Evolutionary conservation across 2,113 vertebrate species (phyloP), one percentile per base, ranked within the genome.

Genomic region (Oncorhynchus kisutch): DNA sequence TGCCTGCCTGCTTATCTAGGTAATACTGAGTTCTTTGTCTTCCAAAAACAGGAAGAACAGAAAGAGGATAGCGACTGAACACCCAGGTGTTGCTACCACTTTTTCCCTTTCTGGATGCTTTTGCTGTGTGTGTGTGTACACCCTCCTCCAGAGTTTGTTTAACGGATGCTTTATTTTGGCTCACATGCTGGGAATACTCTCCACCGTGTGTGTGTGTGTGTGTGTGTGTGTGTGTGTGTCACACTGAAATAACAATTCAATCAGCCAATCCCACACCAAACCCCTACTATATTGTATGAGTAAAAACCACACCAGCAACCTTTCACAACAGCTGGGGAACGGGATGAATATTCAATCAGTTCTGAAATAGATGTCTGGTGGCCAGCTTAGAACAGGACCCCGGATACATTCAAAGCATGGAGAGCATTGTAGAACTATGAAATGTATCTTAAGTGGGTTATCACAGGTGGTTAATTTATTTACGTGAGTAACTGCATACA

Each of bases 381-480:
- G 34, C 72, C 72, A 65, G 57, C 57, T 72, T 39, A 72, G 71
- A 22, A 65, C 31, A 64, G 72, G 34, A 31, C 24, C 72, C 72
- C 72, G 65, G 59, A 45, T 73, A 65, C 34, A 71, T 64, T 59
- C 31, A 73, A 73, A 59, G 8, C 59, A 39, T 24, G 8, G n/a
- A 45, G 13, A 64, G 12, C 16, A 12, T 64, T 6, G 29, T 13
- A 51, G 66, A 68, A 34, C 18, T 68, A 14, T 8, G 3, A 39
- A 31, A 34, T 60, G 51, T 57, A 57, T 60, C 59, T 7, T 16
- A n/a, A 60, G 59, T 60, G 59, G 59, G 16, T 60, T 60, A 20
- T 22, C 59, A 60, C 59, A n/a, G n/a, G 59, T n/a, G 3, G 3
- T 16, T 51, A 1, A 9, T 22, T 57, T 57, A 57, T 16, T 24